Percentiles rank a stretch among this genome's conserved stretches.
Evolutionary conservation across 2,888 invertebrate genomes (phyloP).

Genomic region (Escarpia spicata): DNA sequence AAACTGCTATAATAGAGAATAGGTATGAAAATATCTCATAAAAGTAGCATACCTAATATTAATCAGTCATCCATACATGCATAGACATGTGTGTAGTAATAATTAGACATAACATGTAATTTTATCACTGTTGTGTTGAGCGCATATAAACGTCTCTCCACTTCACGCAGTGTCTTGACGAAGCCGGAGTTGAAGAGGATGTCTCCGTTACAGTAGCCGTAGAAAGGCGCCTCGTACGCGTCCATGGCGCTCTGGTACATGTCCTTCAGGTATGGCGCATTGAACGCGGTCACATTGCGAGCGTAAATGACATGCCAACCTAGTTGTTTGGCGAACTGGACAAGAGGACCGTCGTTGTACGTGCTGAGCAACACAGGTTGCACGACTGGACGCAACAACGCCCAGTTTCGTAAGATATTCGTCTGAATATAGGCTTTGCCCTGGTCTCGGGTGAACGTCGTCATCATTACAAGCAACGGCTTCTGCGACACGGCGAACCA

Average conservation of each 20-base stretch:
- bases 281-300: constrained; percentile 7
- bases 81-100: too few relatives aligned
- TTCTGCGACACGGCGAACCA: background rate
- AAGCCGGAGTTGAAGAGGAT: constrained; percentile 48
- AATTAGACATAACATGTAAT: too few relatives aligned
- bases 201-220: constrained; percentile 55
- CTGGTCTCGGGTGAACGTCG: background rate
- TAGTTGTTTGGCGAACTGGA: background rate
- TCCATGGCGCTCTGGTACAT: constrained; percentile 51
- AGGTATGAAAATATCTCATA: too few relatives aligned
- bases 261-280: constrained; percentile 50
- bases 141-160: background rate
- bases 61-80: too few relatives aligned
- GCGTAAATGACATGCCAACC: background rate
- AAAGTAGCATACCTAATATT: too few relatives aligned
- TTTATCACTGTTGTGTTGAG: background rate
- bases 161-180: constrained; percentile 24
- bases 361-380: background rate
- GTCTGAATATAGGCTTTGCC: background rate
- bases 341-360: background rate
- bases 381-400: background rate
- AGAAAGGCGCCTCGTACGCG: constrained; percentile 47
- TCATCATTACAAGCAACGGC: background rate
- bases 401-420: background rate
- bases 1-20: too few relatives aligned